Evolutionary conservation across 2,797 vertebrate genomes (phyloP).

Genomic region (Platyrinchus mystaceus): DNA sequence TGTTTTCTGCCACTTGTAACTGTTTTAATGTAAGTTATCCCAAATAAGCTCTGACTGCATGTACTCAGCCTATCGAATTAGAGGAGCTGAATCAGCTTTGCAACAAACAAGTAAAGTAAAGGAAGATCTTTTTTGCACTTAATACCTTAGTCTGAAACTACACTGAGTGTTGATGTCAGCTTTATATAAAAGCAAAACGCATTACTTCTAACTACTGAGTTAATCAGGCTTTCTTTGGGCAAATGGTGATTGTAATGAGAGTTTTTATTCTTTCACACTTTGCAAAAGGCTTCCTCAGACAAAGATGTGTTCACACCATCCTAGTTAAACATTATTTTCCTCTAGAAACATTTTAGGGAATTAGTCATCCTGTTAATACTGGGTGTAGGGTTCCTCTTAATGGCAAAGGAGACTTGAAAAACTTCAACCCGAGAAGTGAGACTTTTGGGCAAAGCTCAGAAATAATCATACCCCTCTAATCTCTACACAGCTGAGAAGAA

Average conservation of each 20-base stretch:
- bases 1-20: background rate
- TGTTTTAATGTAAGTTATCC: background rate
- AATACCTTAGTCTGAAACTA: constrained; percentile 23
- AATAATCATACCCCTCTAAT: background rate
- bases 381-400: background rate
- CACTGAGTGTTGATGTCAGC: background rate
- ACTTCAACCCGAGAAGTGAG: background rate
- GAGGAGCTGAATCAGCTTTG: constrained; percentile 24
- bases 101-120: constrained; percentile 13
- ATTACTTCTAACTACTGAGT: background rate
- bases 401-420: background rate
- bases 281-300: background rate
- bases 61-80: background rate
- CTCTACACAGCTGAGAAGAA: background rate
- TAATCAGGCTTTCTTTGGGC: background rate
- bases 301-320: background rate
- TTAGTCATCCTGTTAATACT: background rate
- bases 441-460: background rate
- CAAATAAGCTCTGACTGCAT: background rate
- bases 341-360: background rate
- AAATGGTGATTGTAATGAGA: background rate
- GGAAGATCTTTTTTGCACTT: background rate
- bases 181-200: background rate
- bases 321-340: background rate
- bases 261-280: background rate